These are phyloP conservation scores for Diceros bicornis DNA, from an alignment of 2,797 vertebrate species.

Conservation along the genomic window DNA sequence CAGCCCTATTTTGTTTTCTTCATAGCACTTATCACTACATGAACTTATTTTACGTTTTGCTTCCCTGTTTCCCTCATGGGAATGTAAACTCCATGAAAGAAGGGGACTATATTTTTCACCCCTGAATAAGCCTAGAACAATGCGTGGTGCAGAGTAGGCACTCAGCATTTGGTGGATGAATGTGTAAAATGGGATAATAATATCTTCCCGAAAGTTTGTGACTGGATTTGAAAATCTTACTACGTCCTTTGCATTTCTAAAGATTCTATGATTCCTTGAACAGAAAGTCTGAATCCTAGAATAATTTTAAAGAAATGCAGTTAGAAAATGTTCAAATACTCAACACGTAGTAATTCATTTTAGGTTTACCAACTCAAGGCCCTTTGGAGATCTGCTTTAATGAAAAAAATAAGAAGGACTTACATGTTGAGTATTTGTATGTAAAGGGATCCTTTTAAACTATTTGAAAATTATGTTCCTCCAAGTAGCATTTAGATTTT, in stretches of 20 bases:
- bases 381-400: background rate
- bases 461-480: background rate
- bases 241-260: constrained; percentile 1
- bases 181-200: background rate
- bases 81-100: background rate
- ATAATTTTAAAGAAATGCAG: background rate
- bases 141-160: background rate
- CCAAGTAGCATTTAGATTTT: background rate
- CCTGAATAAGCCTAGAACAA: background rate
- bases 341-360: background rate
- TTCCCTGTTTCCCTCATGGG: background rate
- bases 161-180: background rate
- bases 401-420: background rate
- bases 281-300: background rate
- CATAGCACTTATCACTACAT: background rate
- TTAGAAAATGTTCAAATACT: constrained; percentile 17
- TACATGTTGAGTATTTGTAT: background rate
- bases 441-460: background rate
- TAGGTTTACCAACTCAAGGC: background rate
- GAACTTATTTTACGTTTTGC: background rate
- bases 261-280: background rate
- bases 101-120: background rate
- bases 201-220: background rate
- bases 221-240: constrained; percentile 54
- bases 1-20: background rate